A percentile compares a stretch with the other conserved stretches of the same genome.
These are phyloP conservation scores for Leucoraja ocellata DNA, from an alignment of 2,797 vertebrate genomes.

Conservation along the genomic window DNA sequence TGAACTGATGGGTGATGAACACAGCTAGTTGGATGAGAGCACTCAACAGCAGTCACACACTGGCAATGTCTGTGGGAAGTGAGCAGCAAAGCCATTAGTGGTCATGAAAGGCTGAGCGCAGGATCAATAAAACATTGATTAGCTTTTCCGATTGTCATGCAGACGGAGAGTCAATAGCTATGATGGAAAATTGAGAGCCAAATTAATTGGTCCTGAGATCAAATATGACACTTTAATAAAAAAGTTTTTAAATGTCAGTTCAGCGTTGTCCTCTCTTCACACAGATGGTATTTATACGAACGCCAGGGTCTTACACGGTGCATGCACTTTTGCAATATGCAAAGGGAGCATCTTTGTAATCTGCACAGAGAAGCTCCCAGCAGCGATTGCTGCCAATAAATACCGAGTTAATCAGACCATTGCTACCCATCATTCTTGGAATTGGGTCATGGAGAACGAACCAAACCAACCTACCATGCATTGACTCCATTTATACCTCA, in stretches of 20 bases:
- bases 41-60: not conserved
- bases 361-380: not conserved
- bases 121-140: constrained; percentile 32
- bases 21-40: not conserved
- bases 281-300: not conserved
- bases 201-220: not conserved
- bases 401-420: not conserved
- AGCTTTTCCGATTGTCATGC: not conserved
- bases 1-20: not conserved
- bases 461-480: too few species aligned
- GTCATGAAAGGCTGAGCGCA: not conserved
- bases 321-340: not conserved
- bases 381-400: not conserved
- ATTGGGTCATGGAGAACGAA: not conserved
- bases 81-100: constrained; percentile 25
- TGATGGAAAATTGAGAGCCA: not conserved
- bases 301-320: not conserved
- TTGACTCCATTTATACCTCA: too few species aligned
- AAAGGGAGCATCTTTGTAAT: not conserved
- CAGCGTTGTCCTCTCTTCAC: not conserved
- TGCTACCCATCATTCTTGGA: not conserved
- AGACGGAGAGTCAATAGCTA: constrained; percentile 2
- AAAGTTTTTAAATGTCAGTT: not conserved
- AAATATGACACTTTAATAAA: not conserved
- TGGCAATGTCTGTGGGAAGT: not conserved